Conservation (phyloP, 2,113 vertebrate genomes). For the Lasiurus cinereus region DNA sequence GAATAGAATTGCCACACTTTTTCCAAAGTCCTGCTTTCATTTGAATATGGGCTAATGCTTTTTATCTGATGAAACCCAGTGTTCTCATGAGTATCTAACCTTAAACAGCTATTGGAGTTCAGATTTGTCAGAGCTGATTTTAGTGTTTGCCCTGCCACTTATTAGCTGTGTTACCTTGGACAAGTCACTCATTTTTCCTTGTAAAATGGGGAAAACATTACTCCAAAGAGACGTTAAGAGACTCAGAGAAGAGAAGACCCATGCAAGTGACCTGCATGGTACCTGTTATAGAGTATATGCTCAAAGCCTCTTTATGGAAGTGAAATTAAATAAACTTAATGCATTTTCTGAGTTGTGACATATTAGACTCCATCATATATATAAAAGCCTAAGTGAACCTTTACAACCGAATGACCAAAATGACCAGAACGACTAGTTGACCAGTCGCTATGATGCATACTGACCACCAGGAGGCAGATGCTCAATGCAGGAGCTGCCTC, state of each 20-base stretch:
- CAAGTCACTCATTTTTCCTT: neutral
- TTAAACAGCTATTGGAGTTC: neutral
- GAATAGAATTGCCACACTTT: neutral
- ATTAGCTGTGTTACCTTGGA: neutral
- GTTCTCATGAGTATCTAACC: neutral
- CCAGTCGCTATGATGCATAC: too few species aligned
- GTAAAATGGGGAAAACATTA: neutral
- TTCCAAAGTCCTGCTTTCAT: neutral
- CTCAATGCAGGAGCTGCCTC: too few species aligned
- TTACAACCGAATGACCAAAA: too few species aligned
- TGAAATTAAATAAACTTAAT: conserved; percentile 32
- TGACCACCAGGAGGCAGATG: too few species aligned
- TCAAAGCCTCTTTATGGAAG: neutral
- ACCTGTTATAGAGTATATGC: neutral
- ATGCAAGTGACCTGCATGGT: neutral
- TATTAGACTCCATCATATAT: neutral
- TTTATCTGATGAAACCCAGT: neutral
- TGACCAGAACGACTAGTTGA: too few species aligned
- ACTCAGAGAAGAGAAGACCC: neutral
- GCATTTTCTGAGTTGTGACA: neutral
- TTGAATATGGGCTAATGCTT: neutral
- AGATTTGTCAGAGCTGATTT: neutral
- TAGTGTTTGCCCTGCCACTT: neutral
- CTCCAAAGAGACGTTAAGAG: conserved; percentile 7
- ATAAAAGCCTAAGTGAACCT: too few species aligned